Percentiles rank a stretch among this genome's conserved stretches.
These are phyloP conservation scores for Pseudopipra pipra DNA, from an alignment of 2,113 vertebrate genomes.

Conservation along the genomic window DNA sequence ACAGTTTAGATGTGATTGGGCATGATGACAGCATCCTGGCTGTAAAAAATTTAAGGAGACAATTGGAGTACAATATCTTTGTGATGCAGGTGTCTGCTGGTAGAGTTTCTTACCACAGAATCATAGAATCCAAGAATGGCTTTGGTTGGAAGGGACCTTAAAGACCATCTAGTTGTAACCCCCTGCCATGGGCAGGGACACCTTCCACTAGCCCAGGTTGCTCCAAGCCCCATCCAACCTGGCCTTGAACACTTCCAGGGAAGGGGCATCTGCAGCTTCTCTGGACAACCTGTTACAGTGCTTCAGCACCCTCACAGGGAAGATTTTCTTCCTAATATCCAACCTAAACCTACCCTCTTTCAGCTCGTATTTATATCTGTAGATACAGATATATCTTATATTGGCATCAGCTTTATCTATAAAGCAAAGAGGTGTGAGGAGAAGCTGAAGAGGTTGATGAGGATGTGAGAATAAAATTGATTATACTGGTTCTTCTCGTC, in stretches of 20 bases:
- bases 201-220: rapidly evolving
- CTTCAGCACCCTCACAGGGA: rapidly evolving
- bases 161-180: not conserved
- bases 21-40: not conserved
- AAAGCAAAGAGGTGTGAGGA: not conserved
- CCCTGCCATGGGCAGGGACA: not conserved
- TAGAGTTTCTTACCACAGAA: not conserved
- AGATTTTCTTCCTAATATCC: not conserved
- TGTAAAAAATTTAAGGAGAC: not conserved
- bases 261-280: not conserved
- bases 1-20: not conserved
- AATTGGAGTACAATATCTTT: not conserved
- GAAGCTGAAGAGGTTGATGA: not conserved
- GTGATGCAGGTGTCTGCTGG: not conserved
- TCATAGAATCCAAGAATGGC: not conserved
- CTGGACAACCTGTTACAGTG: rapidly evolving
- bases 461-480: not conserved
- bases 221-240: rapidly evolving
- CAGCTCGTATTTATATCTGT: not conserved
- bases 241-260: rapidly evolving
- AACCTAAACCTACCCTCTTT: not conserved
- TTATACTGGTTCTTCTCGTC: not conserved
- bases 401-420: not conserved
- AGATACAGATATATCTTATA: not conserved
- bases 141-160: not conserved